Conservation (phyloP, 2,888 invertebrate species). For the Eudasyphora cyanicolor region DNA sequence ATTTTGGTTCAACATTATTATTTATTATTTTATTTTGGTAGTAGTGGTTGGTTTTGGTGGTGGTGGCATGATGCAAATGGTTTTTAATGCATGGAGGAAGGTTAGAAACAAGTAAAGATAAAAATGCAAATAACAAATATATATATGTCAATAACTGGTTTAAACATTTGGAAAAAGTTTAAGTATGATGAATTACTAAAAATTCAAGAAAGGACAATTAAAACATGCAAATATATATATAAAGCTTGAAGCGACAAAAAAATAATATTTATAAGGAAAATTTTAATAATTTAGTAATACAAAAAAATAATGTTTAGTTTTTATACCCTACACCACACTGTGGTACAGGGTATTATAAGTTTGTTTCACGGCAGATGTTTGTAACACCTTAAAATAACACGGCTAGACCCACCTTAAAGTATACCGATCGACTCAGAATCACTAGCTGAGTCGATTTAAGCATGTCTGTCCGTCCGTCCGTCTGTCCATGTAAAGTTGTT, state of each 20-base stretch:
- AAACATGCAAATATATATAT: slow-evolving; percentile 13
- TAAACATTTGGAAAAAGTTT: neutral
- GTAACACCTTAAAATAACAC: too few species aligned
- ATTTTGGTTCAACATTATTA: slow-evolving; percentile 49
- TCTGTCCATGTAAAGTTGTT: too few species aligned
- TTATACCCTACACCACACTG: too few species aligned
- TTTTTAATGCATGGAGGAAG: slow-evolving; percentile 54
- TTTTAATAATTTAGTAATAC: too few species aligned
- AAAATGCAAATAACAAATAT: slow-evolving; percentile 51
- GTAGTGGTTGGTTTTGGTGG: slow-evolving; percentile 55
- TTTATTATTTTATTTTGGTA: slow-evolving; percentile 43
- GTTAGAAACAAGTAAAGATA: slow-evolving; percentile 56
- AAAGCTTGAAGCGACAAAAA: neutral
- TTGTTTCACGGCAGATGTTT: too few species aligned
- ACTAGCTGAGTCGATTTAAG: too few species aligned
- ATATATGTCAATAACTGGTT: slow-evolving; percentile 56
- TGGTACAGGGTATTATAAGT: too few species aligned
- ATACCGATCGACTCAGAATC: too few species aligned
- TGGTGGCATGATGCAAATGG: slow-evolving; percentile 37
- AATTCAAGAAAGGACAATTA: neutral
- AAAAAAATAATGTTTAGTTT: too few species aligned
- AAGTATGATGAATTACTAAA: neutral
- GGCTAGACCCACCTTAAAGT: too few species aligned
- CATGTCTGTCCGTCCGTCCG: too few species aligned
- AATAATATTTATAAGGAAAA: neutral